Percentiles rank a stretch among this genome's conserved stretches.
Evolutionary conservation across 2,888 invertebrate genomes (phyloP).

Genomic region (Drosophila histrio): DNA sequence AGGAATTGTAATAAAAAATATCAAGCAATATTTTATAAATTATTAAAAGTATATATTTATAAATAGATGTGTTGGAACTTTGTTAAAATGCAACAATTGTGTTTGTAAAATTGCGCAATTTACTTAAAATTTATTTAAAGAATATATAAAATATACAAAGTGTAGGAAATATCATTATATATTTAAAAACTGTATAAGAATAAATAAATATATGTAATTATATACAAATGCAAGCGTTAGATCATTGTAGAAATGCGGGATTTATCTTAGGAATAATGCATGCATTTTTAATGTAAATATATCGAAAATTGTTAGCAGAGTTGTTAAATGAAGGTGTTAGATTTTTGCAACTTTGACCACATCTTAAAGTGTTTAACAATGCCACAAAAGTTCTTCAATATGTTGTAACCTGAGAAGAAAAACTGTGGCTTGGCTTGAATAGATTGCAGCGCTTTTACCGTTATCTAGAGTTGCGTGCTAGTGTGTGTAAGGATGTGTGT

Average conservation of each 20-base stretch:
- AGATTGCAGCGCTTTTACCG: slow-evolving; percentile 54
- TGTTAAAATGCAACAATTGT: not conserved
- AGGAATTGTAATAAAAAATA: not conserved
- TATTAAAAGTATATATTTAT: no score
- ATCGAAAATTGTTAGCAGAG: not conserved
- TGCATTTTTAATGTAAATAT: not conserved
- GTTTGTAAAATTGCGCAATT: not conserved
- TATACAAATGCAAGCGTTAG: no score
- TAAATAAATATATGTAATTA: no score
- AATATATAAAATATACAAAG: no score
- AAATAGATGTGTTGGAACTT: not conserved
- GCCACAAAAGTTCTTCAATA: slow-evolving; percentile 28
- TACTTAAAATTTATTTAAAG: no score
- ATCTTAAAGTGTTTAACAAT: slow-evolving; percentile 32
- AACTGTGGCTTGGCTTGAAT: slow-evolving; percentile 27
- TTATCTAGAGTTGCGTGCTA: slow-evolving; percentile 9
- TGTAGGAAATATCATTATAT: no score
- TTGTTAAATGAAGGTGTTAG: not conserved
- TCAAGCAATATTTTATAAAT: not conserved
- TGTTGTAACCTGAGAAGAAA: slow-evolving; percentile 43
- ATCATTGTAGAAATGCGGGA: no score
- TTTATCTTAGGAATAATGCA: no score
- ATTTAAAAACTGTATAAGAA: no score
- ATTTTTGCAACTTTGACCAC: not conserved
- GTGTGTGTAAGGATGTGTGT: slow-evolving; percentile 34